Base-by-base conservation (phyloP, 2,888 invertebrate genomes). In the Gymnocheta viridis region DNA sequence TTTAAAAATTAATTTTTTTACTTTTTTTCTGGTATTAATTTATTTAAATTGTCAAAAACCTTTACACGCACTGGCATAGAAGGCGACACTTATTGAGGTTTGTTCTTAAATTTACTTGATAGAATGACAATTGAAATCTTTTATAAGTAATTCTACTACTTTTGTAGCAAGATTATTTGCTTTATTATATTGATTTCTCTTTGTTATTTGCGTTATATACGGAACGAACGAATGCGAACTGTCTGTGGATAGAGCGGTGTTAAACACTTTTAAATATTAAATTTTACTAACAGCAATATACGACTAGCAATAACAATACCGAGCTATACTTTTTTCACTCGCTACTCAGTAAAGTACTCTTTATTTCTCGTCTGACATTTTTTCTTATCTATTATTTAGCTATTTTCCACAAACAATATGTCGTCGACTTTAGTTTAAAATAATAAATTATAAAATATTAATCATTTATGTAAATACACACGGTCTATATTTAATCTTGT, bases 11-110 rank as follows among this genome's bases (percentile, higher is more conserved):
- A n/a, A n/a, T 62, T 73, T 19, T 38, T 38, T 67, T 47, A 0
- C 74, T 58, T 78, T 81, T 76, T 82, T 77, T 54, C 78, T 66
- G 58, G 73, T 77, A 85, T 79, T 86, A 62, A 81, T 72, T 66
- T 38, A 79, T 79, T 85, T 78, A 77, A 74, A 66, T 79, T 87
- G 93, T 88, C 88, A 88, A 86, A 85, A 91, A 94, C 96, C 96
- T 96, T 96, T 96, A 96, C 96, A 96, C 96, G 93, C 96, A 96
- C 96, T 96, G 96, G 96, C 93, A 95, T 94, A 96, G 96, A 96
- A 96, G 96, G 96, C 95, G 93, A 94, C 93, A 41, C 22, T 56
- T 72, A 72, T 77, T 60, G 62, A 66, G 74, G 67, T 74, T 82
- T 74, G 82, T 64, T 44, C n/a, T n/a, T 80, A 70, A 19, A 29